Conservation (phyloP, 2,113 vertebrate species). For the Ancistrus triradiatus region DNA sequence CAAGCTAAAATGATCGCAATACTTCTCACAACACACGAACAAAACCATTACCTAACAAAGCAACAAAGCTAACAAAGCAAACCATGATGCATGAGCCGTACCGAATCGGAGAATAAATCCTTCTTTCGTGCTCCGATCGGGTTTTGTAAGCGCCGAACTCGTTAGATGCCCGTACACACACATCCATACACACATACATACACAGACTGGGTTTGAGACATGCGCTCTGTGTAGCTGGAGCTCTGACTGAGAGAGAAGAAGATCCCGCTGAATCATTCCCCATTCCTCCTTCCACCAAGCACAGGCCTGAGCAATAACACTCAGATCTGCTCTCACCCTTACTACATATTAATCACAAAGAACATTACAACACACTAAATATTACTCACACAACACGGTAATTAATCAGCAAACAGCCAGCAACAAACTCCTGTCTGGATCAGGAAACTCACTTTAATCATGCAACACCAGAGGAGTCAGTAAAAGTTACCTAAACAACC, state of each 20-base stretch:
- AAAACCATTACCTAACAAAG: too few species aligned
- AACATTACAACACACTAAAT: too few species aligned
- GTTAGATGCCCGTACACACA: constrained; percentile 30
- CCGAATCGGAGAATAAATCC: neutral
- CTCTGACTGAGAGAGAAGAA: constrained; percentile 58
- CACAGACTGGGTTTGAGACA: constrained; percentile 28
- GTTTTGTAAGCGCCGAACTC: neutral
- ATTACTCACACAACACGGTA: too few species aligned
- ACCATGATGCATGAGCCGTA: neutral
- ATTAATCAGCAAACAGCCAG: too few species aligned
- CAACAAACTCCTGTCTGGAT: too few species aligned
- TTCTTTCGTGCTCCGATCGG: neutral
- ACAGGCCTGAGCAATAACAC: neutral
- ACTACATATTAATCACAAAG: too few species aligned
- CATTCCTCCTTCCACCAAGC: constrained; percentile 7
- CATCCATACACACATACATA: too few species aligned
- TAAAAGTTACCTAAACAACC: too few species aligned
- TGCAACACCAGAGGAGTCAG: too few species aligned
- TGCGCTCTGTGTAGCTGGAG: constrained; percentile 48
- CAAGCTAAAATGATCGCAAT: neutral
- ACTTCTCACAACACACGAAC: constrained; percentile 20
- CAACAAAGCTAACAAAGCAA: neutral
- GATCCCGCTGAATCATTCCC: constrained; percentile 74
- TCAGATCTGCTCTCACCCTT: neutral
- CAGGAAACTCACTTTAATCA: too few species aligned